Conservation (phyloP, 2,888 invertebrate species). For the Sinhomidia bicolor region DNA sequence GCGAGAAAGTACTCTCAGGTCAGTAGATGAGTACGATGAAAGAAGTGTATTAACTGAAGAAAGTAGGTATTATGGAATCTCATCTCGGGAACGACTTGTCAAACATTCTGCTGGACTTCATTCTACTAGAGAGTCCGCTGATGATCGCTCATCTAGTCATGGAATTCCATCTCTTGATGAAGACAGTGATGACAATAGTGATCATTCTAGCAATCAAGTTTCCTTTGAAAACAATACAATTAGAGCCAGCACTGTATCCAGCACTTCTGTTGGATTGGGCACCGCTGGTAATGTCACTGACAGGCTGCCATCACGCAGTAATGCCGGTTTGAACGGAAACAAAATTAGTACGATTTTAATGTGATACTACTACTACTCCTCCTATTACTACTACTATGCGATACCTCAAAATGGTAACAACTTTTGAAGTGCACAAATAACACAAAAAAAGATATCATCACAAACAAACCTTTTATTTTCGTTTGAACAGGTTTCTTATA, state of each 20-base stretch:
- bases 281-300: background rate
- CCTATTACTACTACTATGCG: background rate
- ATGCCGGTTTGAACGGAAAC: conserved; percentile 45
- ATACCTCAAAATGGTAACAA: background rate
- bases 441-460: background rate
- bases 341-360: conserved; percentile 72
- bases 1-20: conserved; percentile 8
- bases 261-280: background rate
- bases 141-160: conserved; percentile 72
- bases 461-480: conserved; percentile 1
- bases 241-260: background rate
- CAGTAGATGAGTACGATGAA: conserved; percentile 55
- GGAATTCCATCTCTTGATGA: conserved; percentile 72
- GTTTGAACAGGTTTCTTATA: background rate
- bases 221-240: conserved; percentile 3
- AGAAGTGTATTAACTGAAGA: conserved; percentile 17
- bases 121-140: conserved; percentile 32
- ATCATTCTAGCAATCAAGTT: conserved; percentile 67
- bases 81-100: conserved; percentile 13
- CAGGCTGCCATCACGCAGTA: conserved; percentile 11
- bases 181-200: conserved; percentile 75
- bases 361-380: conserved; percentile 48
- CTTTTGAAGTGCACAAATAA: background rate
- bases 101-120: conserved; percentile 1
- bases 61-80: conserved; percentile 3